Evolutionary conservation across 2,113 vertebrate genomes (phyloP), one percentile per base, ranked within the genome.

Genomic region (Apteryx mantelli): DNA sequence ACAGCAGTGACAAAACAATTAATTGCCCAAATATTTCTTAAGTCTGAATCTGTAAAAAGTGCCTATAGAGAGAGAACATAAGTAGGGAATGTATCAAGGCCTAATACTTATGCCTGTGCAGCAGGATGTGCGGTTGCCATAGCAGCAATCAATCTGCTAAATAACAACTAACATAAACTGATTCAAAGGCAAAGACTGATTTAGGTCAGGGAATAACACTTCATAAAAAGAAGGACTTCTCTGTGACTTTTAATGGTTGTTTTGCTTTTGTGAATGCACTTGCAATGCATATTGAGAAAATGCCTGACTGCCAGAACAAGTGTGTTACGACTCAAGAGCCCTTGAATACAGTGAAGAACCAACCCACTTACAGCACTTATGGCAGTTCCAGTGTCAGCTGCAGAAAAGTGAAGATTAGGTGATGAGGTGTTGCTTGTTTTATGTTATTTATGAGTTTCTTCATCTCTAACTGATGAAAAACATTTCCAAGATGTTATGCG

Each of bases 121-220:
- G 92, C 93, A 89, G 74, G 91, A 97, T 97, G 93, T 90, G 94
- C 65, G 34, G 98, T 98, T 98, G 91, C 95, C 96, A 98, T 98
- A 97, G 98, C 95, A 98, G 97, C 97, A 97, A 97, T 97, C 97
- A 98, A 95, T 98, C 97, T 81, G 65, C 95, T 97, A 98, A 98
- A 97, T 95, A 97, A 82, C 85, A 93, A 95, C 86, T 92, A 98
- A 95, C 95, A 96, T 90, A 98, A 98, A 98, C 96, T 97, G 94
- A 98, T 97, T 98, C 97, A 97, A 98, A 98, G 94, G 96, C 95
- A 97, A 97, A 97, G 94, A 97, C 96, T 97, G 94, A 98, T 98
- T 98, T 97, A 97, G 97, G 96, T 98, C 93, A 98, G 94, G 82
- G 91, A 97, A 97, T 95, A 87, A 63, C 75, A 95, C 83, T 98